Base-by-base conservation (phyloP, 2,888 invertebrate species). In the Nycteola revayana region DNA sequence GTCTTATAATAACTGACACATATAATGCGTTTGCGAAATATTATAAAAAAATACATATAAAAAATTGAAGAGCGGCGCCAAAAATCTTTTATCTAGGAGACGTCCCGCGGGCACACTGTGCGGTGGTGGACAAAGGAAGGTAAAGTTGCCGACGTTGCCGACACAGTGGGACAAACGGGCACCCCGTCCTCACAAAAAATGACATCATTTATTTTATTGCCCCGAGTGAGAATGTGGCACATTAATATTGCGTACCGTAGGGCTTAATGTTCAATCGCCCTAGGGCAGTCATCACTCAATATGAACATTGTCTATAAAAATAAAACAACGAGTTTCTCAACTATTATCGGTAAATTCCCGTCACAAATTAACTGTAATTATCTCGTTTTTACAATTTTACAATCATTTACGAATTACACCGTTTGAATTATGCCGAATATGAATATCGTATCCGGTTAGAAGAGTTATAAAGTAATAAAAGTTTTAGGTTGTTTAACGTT, bases 191-290 rank as follows among this genome's bases (percentile, higher is more conserved):
- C 75, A 85, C 86, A 87, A 87, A 87, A 87, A 87, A 87, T 87
- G 82, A 86, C 85, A 84, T 87, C 87, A 87, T 88, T 87, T 86
- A 88, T 88, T 85, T 87, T 86, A 88, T 87, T 83, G 84, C 85
- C 68, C 58, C 71, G 82, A 79, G 84, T 82, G 85, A 83, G 85
- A 88, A 86, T 81, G 78, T 78, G 73, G 66, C 73, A 77, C 84
- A 83, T 86, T 85, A 84, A 86, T 86, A 85, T 82, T 73, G 76
- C 75, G 76, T n/a, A n/a, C n/a, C n/a, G n/a, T 71, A 77, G 84
- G 67, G 76, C 81, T 70, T 81, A 84, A 84, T 84, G 79, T 66
- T 69, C 66, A 63, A 79, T 78, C 79, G 87, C 87, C 81, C 76
- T 77, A 66, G 85, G 86, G 78, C 40, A 53, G 57, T 63, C 79